These are phyloP conservation scores for Caenorhabditis sinica DNA, from an alignment of 2,888 invertebrate species.

Conservation along the genomic window DNA sequence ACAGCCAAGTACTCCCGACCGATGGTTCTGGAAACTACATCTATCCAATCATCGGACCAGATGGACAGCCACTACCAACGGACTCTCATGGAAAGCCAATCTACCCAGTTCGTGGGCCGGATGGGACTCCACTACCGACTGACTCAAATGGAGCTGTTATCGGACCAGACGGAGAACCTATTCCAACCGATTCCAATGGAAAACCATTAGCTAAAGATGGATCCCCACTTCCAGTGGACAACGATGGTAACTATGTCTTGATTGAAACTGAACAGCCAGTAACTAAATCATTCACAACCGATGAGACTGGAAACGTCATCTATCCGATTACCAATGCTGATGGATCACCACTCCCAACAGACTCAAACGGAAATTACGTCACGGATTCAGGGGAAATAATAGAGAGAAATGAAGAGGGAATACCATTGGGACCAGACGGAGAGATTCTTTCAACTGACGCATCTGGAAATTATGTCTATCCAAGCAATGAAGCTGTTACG, in stretches of 20 bases:
- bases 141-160: constrained; percentile 64
- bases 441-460: constrained; percentile 60
- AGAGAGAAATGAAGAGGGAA: constrained; percentile 69
- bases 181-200: constrained; percentile 72
- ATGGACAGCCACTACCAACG: constrained; percentile 60
- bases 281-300: constrained; percentile 61
- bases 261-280: constrained; percentile 55
- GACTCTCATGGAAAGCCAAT: constrained; percentile 61
- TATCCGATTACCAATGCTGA: constrained; percentile 61
- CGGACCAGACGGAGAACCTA: constrained; percentile 62
- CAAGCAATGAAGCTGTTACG: constrained; percentile 17
- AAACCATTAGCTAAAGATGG: constrained; percentile 66
- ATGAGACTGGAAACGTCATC: constrained; percentile 52
- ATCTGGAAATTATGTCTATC: constrained; percentile 63
- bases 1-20: constrained; percentile 71
- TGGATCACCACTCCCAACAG: constrained; percentile 65
- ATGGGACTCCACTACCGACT: constrained; percentile 63
- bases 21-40: constrained; percentile 70
- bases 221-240: constrained; percentile 63
- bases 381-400: constrained; percentile 61
- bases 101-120: constrained; percentile 61
- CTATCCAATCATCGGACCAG: constrained; percentile 59
- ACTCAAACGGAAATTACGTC: constrained; percentile 56
- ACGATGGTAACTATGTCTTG: constrained; percentile 56
- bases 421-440: constrained; percentile 66